phyloP scores from a whole-genome alignment of 2,888 invertebrate genomes.

The Ennomos quercinarius region DNA sequence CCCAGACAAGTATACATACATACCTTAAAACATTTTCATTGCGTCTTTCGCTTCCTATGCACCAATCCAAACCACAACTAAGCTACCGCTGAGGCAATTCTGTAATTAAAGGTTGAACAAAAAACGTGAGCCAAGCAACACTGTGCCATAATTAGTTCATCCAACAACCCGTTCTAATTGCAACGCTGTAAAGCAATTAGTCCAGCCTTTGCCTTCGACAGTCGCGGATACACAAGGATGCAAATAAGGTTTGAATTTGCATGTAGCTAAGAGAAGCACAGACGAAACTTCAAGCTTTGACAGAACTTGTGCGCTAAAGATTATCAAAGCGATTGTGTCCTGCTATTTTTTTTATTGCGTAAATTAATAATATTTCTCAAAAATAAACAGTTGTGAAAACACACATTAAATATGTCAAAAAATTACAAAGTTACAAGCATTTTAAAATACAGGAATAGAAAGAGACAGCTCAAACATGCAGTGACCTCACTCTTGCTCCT shows the following conservation, averaged over 20 bases:
- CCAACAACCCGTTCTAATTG: slow-evolving; percentile 34
- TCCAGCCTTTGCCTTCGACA: slow-evolving; percentile 42
- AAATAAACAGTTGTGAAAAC: too few relatives aligned
- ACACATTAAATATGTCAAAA: too few relatives aligned
- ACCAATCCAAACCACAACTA: slow-evolving; percentile 24
- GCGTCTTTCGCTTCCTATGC: too few relatives aligned
- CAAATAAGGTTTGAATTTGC: slow-evolving; percentile 42
- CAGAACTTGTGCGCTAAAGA: slow-evolving; percentile 31
- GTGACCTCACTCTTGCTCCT: too few relatives aligned
- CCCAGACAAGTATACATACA: too few relatives aligned
- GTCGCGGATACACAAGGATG: slow-evolving; percentile 40
- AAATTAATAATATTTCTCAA: too few relatives aligned
- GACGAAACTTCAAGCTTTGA: slow-evolving; percentile 29
- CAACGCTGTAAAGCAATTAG: slow-evolving; percentile 38
- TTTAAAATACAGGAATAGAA: too few relatives aligned
- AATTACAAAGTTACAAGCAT: too few relatives aligned
- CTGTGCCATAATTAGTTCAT: slow-evolving; percentile 35
- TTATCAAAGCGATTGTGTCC: slow-evolving; percentile 33
- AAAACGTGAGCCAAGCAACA: slow-evolving; percentile 32
- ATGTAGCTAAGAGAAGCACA: slow-evolving; percentile 26
- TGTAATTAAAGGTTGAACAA: slow-evolving; percentile 27
- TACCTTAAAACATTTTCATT: too few relatives aligned
- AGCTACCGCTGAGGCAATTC: slow-evolving; percentile 25
- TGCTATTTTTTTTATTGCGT: too few relatives aligned
- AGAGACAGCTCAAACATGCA: too few relatives aligned